Percentiles rank a stretch among this genome's conserved stretches.
These are phyloP conservation scores for Hydraecia micacea DNA, from an alignment of 2,888 invertebrate genomes.

Conservation along the genomic window DNA sequence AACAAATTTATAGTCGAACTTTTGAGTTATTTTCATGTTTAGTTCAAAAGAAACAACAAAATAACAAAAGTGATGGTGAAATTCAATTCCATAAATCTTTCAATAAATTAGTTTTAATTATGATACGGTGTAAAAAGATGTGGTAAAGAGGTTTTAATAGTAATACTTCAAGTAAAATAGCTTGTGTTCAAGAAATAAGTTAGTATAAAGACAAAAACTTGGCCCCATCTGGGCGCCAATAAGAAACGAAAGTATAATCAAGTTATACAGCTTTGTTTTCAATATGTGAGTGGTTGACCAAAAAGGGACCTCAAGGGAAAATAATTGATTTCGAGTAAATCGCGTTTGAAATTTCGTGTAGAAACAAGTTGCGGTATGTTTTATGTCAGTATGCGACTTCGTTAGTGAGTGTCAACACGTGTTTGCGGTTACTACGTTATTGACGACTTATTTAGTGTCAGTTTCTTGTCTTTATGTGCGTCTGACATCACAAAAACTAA, in stretches of 20 bases:
- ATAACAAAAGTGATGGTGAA: constrained; percentile 37
- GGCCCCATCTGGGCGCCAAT: constrained; percentile 27
- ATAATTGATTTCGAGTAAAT: no score
- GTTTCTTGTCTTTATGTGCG: no score
- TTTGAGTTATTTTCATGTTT: constrained; percentile 24
- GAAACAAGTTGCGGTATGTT: no score
- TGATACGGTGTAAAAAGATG: constrained; percentile 45
- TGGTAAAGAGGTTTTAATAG: constrained; percentile 22
- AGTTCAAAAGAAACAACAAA: constrained; percentile 36
- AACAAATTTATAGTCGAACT: constrained; percentile 25
- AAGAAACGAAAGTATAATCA: constrained; percentile 34
- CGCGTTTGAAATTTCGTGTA: no score
- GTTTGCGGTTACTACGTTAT: no score
- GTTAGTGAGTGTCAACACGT: no score
- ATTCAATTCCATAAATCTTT: constrained; percentile 23
- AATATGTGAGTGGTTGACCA: no score
- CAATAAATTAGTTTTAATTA: constrained; percentile 26
- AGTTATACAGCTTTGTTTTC: constrained; percentile 44
- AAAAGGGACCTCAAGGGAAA: no score
- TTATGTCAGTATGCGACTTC: no score
- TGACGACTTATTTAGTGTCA: no score
- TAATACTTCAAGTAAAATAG: constrained; percentile 35
- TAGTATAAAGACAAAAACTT: constrained; percentile 21
- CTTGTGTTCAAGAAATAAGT: constrained; percentile 34
- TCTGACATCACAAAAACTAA: no score